Evolutionary conservation across 1,140 invertebrate species (phyloP), one percentile per base, ranked within the genome.

Genomic region (Cylas formicarius): DNA sequence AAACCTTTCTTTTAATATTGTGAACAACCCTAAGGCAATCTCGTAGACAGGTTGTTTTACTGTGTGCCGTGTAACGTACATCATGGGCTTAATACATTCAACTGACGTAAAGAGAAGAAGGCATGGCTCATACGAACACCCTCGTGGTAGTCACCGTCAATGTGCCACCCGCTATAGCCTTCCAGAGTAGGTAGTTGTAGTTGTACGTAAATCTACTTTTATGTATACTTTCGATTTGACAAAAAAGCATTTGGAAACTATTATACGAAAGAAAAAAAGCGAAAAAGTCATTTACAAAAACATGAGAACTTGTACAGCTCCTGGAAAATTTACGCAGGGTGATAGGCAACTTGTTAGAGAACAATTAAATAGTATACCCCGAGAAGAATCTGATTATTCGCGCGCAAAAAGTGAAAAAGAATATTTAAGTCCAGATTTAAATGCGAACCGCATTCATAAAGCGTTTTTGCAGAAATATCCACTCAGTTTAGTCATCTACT

Each of bases 361-460:
- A 16, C 33, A 45, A 28, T 37, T 45, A 9, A 45, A 45, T 19
- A 37, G 33, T n/a, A n/a, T n/a, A n/a, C n/a, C 33, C 18, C 27
- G 43, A 27, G 33, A 38, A 19, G 22, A 28, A 13, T 46, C 21
- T 22, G 19, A 37, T 16, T 37, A 37, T 37, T 37, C 35, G 24
- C 35, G 35, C 11, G 11, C 28, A 36, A n/a, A n/a, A n/a, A n/a
- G n/a, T n/a, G 21, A 43, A 36, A 43, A 43, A 20, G 6, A 43
- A 27, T 43, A 36, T 43, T 21, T 18, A 9, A 37, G 32, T 36
- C 20, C 13, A 17, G 40, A 43, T 43, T 36, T 43, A 36, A 43
- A 43, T 36, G 36, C 36, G 11, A 11, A 37, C 24, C 32, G 31
- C 11, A 19, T 43, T 31, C 18, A 39, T 20, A 36, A 22, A 31